Base-by-base conservation (phyloP, 2,113 vertebrate species). In the Prolemur simus region DNA sequence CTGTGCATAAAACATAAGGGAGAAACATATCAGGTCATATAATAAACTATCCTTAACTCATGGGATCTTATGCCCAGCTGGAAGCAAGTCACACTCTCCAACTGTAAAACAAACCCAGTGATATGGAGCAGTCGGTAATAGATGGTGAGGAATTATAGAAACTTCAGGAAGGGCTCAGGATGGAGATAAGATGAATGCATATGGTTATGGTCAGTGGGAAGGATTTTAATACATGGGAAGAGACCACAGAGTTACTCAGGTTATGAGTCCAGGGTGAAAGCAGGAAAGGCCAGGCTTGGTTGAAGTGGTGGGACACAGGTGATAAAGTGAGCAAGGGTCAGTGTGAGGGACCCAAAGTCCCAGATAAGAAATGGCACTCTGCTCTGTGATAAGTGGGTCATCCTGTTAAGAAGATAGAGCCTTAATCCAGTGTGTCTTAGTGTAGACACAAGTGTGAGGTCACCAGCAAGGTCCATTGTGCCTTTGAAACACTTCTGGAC, bases 141-240 rank as follows among this genome's bases (percentile, higher is more conserved):
- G 45, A n/a, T 23, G 9, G 15, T 1, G 1, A 89, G 17, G 13
- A 52, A 18, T 58, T 45, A 42, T 0, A 58, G 29, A 89, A 54
- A 56, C 3, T 17, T 68, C 21, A 84, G 7, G 45, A 49, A 37
- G 21, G 7, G 20, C 8, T 89, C 21, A 18, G 21, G 8, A 58
- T 18, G 42, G 73, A 45, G 66, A 21, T 7, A 73, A 39, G 63
- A 7, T 87, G 18, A 52, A n/a, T 0, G 10, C 5, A 13, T 0
- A 2, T 2, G 21, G 14, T 1, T 14, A 0, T 20, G 42, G 4
- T 32, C 5, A 37, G 9, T 39, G 34, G 29, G 52, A 60, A 37
- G 1, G n/a, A 18, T 45, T 45, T 73, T 37, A 27, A 42, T 9
- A 5, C 25, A 17, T 17, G 5, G 42, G 54, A 68, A 15, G 39